phyloP scores from a whole-genome alignment of 2,888 invertebrate species.

The Coelopa pilipes region DNA sequence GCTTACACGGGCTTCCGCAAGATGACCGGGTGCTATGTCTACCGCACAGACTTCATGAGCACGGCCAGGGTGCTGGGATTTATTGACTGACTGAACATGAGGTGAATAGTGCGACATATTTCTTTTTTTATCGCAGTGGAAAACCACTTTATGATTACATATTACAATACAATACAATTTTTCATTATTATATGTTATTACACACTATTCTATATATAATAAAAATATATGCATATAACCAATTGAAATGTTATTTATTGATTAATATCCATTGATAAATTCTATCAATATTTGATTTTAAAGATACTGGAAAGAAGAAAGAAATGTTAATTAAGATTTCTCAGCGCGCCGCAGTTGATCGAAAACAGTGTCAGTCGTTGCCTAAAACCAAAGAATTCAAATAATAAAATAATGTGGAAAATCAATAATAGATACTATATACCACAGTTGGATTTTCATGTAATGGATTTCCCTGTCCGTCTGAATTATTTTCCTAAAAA shows the following conservation, averaged over 20 bases:
- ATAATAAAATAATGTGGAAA: neutral
- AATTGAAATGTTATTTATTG: too few species aligned
- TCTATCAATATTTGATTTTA: neutral
- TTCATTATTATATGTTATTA: neutral
- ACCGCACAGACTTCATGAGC: slow-evolving; percentile 76
- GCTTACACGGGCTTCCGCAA: slow-evolving; percentile 75
- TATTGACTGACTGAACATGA: slow-evolving; percentile 55
- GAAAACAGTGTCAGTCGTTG: slow-evolving; percentile 9
- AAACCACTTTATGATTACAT: neutral
- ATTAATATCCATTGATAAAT: neutral
- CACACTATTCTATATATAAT: neutral
- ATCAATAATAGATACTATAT: too few species aligned
- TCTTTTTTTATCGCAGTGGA: neutral
- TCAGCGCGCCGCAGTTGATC: neutral
- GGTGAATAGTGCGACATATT: neutral
- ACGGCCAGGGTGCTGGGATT: slow-evolving; percentile 70
- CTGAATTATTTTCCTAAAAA: neutral
- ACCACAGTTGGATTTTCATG: too few species aligned
- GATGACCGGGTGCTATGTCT: slow-evolving; percentile 79
- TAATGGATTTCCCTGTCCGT: too few species aligned
- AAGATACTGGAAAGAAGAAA: neutral
- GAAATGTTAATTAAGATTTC: neutral
- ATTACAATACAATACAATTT: neutral
- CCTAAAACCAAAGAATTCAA: slow-evolving; percentile 10
- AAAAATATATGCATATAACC: neutral